A percentile compares a stretch with the other conserved stretches of the same genome.
These are phyloP conservation scores for Bombycilla garrulus DNA, from an alignment of 2,113 vertebrate species.

Conservation along the genomic window DNA sequence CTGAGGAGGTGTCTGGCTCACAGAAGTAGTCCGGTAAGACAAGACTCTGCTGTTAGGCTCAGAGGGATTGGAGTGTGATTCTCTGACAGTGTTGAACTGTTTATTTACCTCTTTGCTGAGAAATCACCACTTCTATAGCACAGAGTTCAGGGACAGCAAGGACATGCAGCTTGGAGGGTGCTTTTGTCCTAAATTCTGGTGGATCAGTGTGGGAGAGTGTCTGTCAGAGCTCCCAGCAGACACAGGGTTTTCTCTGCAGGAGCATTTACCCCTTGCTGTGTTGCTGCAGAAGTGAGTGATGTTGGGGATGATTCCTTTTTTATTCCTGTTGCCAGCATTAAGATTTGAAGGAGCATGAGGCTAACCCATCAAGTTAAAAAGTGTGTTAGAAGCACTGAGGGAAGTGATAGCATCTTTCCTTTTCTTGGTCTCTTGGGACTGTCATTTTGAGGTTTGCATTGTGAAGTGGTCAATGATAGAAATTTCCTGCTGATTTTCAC, in stretches of 20 bases:
- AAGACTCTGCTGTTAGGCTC: background rate
- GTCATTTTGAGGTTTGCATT: background rate
- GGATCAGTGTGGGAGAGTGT: background rate
- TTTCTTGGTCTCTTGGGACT: background rate
- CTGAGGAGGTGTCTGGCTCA: background rate
- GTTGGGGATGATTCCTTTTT: background rate
- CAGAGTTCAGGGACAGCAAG: background rate
- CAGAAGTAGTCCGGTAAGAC: background rate
- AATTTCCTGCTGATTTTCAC: background rate
- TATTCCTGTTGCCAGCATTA: background rate
- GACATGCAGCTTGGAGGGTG: background rate
- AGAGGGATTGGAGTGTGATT: accelerated
- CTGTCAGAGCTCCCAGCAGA: background rate
- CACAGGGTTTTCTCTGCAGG: background rate
- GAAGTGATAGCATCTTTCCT: background rate
- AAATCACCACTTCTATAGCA: background rate
- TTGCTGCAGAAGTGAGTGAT: background rate
- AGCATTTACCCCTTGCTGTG: background rate
- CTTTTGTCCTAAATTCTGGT: background rate
- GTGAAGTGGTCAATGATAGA: background rate
- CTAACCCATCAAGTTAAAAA: background rate
- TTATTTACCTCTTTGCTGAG: background rate
- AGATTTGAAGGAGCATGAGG: background rate
- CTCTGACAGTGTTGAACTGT: background rate
- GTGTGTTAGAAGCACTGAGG: background rate